phyloP scores from a whole-genome alignment of 2,888 invertebrate genomes.

The Pandemis corylana region DNA sequence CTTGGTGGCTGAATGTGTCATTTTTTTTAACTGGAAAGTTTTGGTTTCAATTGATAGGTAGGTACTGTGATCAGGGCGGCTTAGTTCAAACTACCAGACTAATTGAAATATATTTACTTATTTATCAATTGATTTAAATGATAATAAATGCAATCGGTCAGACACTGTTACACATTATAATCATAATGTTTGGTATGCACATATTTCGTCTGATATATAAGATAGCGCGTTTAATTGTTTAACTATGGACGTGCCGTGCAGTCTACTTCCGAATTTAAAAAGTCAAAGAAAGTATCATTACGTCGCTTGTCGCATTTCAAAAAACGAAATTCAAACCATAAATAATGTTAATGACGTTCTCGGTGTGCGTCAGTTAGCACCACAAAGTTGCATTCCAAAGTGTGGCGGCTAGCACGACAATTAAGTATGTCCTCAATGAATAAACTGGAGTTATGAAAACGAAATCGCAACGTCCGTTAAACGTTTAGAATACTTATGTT shows the following conservation, averaged over 20 bases:
- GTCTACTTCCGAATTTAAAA: no score
- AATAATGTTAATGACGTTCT: neutral
- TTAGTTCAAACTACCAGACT: neutral
- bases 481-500: constrained; percentile 22
- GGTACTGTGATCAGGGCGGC: neutral
- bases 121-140: constrained; percentile 2
- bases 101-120: neutral
- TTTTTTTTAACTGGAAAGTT: neutral
- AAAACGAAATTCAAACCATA: neutral
- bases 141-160: neutral
- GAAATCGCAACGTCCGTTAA: constrained; percentile 41
- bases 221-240: no score
- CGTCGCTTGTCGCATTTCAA: neutral
- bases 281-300: no score
- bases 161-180: neutral
- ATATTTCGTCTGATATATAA: no score
- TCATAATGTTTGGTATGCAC: neutral
- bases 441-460: constrained; percentile 41
- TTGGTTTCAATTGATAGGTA: neutral
- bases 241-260: no score
- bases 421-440: constrained; percentile 38
- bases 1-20: neutral
- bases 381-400: constrained; percentile 28
- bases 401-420: constrained; percentile 17
- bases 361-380: neutral